These are phyloP conservation scores for Zapus hudsonius DNA, from an alignment of 2,113 vertebrate genomes.

Conservation along the genomic window DNA sequence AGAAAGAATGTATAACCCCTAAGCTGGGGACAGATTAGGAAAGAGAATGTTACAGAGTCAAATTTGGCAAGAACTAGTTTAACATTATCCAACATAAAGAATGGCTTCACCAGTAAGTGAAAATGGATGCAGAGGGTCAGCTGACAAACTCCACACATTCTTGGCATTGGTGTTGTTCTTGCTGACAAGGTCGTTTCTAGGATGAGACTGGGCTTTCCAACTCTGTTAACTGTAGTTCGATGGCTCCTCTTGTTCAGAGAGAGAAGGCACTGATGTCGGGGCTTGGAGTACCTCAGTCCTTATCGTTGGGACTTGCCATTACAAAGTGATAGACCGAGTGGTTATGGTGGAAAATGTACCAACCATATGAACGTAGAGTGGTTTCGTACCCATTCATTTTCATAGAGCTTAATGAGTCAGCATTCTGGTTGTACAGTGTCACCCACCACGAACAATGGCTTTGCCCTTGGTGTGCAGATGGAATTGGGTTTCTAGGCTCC, in stretches of 20 bases:
- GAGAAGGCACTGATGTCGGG: not conserved
- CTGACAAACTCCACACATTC: not conserved
- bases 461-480: not conserved
- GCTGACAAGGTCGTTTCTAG: not conserved
- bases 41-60: not conserved
- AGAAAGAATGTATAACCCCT: constrained; percentile 24
- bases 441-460: not conserved
- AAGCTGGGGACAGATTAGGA: constrained; percentile 28
- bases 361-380: not conserved
- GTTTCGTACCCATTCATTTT: constrained; percentile 20
- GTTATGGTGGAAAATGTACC: not conserved
- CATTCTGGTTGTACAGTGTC: not conserved
- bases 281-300: not conserved
- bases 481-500: not conserved
- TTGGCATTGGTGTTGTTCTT: not conserved
- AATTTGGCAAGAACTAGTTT: not conserved
- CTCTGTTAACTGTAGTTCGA: not conserved
- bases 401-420: constrained; percentile 1
- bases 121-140: not conserved
- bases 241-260: not conserved
- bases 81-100: not conserved
- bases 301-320: not conserved
- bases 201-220: not conserved
- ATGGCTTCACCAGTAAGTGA: not conserved
- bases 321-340: not conserved